Conservation (phyloP, 2,888 invertebrate species). For the Macaria notata region DNA sequence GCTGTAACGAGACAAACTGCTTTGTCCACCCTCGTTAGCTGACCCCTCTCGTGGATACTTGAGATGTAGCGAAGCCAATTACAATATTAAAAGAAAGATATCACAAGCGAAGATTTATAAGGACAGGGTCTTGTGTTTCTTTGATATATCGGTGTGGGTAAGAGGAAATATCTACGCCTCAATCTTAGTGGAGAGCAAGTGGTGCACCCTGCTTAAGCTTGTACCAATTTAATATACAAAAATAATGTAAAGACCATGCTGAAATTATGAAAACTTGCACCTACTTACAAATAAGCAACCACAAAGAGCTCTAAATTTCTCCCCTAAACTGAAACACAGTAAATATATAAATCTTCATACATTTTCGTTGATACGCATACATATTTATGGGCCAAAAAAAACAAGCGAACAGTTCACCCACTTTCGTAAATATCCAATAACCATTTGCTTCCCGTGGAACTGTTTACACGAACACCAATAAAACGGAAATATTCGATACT, state of each 20-base stretch:
- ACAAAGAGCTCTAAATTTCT: neutral
- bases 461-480: constrained; percentile 57
- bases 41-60: constrained; percentile 18
- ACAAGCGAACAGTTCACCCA: constrained; percentile 30
- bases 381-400: constrained; percentile 30
- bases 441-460: constrained; percentile 35
- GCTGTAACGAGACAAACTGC: constrained; percentile 26
- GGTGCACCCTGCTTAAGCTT: no score
- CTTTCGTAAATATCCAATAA: constrained; percentile 35
- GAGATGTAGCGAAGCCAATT: constrained; percentile 9
- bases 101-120: neutral
- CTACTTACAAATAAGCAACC: neutral
- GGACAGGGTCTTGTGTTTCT: no score
- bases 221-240: no score
- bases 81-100: constrained; percentile 12
- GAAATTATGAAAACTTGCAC: no score
- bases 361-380: constrained; percentile 31
- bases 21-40: constrained; percentile 25
- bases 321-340: constrained; percentile 15
- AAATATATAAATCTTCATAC: constrained; percentile 24
- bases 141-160: no score
- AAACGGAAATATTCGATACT: constrained; percentile 41
- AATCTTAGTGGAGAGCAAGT: no score
- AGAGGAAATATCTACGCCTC: no score
- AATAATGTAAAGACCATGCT: no score